Conservation (phyloP, 2,113 vertebrate species). For the Cairina moschata region DNA sequence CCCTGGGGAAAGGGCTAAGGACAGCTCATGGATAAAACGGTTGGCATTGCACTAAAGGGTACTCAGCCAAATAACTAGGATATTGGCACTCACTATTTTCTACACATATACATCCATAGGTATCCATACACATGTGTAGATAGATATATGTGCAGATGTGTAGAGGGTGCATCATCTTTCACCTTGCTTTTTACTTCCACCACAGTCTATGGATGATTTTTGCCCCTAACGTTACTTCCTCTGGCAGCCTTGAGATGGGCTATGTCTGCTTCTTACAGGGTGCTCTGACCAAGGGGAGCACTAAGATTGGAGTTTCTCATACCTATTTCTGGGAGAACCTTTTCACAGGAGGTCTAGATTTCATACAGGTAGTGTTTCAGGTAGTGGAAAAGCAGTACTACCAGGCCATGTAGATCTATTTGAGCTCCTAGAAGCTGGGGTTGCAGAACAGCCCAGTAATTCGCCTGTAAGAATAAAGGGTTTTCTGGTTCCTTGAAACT, state of each 20-base stretch:
- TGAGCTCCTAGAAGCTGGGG: neutral
- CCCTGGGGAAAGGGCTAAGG: neutral
- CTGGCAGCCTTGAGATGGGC: too few species aligned
- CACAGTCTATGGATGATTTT: neutral
- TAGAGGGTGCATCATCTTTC: neutral
- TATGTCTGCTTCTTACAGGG: neutral
- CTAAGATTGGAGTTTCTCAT: neutral
- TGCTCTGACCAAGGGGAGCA: neutral
- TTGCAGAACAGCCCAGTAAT: neutral
- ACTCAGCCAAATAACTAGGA: neutral
- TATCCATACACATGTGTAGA: neutral
- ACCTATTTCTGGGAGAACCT: neutral
- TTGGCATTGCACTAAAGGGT: accelerated
- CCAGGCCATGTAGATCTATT: accelerated
- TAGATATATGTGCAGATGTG: neutral
- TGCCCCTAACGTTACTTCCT: neutral
- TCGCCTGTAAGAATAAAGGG: neutral
- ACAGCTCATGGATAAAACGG: neutral
- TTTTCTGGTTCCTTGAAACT: neutral
- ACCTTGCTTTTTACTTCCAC: neutral
- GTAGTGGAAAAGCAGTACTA: neutral
- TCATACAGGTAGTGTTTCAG: neutral
- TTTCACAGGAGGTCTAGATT: neutral
- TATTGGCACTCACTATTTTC: neutral
- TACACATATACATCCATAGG: neutral